Conservation (phyloP, 2,797 vertebrate genomes). For the Scomberomorus guttatus region DNA sequence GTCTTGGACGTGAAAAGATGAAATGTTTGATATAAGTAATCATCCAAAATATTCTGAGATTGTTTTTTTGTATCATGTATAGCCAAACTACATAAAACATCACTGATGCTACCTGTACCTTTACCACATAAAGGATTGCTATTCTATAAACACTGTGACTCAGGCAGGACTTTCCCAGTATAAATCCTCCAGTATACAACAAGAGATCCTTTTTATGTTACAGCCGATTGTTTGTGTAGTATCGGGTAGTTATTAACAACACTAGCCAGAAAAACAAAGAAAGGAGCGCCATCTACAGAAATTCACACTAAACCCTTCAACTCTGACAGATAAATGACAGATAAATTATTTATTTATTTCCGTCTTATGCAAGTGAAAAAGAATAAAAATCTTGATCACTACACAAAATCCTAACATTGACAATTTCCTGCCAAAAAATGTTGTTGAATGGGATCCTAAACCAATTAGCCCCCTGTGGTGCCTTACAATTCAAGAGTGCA, state of each 20-base stretch:
- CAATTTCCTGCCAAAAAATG: constrained; percentile 26
- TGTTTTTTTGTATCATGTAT: background rate
- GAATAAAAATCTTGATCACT: constrained; percentile 9
- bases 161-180: constrained; percentile 19
- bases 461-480: constrained; percentile 49
- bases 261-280: constrained; percentile 5
- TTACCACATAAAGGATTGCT: background rate
- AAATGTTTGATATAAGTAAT: constrained; percentile 33
- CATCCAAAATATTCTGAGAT: constrained; percentile 15
- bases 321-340: background rate
- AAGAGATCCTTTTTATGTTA: constrained; percentile 1
- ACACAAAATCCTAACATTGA: constrained; percentile 12
- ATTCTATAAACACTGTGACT: constrained; percentile 20
- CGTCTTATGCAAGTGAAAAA: background rate
- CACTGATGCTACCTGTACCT: background rate
- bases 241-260: background rate
- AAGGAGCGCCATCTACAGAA: background rate
- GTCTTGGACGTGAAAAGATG: constrained; percentile 10
- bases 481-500: constrained; percentile 2
- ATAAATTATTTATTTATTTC: constrained; percentile 2
- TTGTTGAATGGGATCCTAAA: constrained; percentile 18
- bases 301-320: background rate
- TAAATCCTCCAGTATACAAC: constrained; percentile 15
- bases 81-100: constrained; percentile 7
- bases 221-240: constrained; percentile 10